These are phyloP conservation scores for Hippocampus abdominalis DNA, from an alignment of 2,113 vertebrate species.

Conservation along the genomic window DNA sequence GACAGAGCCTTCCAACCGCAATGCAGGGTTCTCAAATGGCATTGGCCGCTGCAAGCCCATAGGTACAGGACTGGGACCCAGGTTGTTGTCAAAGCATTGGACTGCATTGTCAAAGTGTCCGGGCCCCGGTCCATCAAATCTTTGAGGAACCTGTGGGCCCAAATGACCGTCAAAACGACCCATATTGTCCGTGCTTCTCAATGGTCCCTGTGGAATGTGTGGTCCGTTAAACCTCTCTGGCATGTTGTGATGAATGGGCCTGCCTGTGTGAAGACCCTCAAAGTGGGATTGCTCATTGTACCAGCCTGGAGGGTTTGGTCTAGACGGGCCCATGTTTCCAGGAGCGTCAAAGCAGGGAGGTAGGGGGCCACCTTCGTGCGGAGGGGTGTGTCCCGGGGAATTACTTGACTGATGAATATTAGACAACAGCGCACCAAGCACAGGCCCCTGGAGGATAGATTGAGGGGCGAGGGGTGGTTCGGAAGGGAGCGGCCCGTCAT, in stretches of 20 bases:
- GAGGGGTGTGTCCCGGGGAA: conserved; percentile 67
- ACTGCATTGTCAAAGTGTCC: conserved; percentile 64
- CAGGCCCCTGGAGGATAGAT: conserved; percentile 32
- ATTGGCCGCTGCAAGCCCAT: conserved; percentile 49
- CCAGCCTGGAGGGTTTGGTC: conserved; percentile 58
- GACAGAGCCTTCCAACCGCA: conserved; percentile 54
- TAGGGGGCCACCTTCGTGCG: conserved; percentile 53
- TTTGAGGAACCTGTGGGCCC: conserved; percentile 46
- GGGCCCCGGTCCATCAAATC: conserved; percentile 74
- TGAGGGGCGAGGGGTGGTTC: conserved; percentile 31
- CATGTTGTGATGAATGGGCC: conserved; percentile 44
- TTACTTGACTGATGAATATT: conserved; percentile 39
- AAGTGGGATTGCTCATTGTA: conserved; percentile 68
- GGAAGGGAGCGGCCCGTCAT: conserved; percentile 49
- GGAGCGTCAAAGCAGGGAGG: conserved; percentile 57
- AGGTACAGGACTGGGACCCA: conserved; percentile 29
- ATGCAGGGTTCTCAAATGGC: conserved; percentile 54
- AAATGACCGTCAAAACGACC: conserved; percentile 68
- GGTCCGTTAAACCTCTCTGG: conserved; percentile 72
- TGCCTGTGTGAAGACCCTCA: conserved; percentile 48
- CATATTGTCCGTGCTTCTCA: conserved; percentile 58
- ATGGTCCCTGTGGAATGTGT: conserved; percentile 66
- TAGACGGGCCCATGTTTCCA: conserved; percentile 38
- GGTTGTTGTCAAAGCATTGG: conserved; percentile 51
- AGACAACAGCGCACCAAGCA: neutral